phyloP scores from a whole-genome alignment of 2,888 invertebrate species.

The Notodonta ziczac region DNA sequence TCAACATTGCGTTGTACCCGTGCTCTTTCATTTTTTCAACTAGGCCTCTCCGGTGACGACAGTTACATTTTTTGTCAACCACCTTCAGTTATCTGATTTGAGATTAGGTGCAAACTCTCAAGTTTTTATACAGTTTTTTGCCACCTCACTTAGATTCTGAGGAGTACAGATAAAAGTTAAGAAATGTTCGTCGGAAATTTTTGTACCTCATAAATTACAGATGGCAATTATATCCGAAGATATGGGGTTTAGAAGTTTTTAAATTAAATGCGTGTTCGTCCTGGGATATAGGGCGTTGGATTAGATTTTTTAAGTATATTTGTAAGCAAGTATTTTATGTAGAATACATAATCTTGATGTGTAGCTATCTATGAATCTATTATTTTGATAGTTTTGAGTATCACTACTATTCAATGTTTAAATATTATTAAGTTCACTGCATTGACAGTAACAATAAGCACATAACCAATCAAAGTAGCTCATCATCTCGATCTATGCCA shows the following conservation, averaged over 20 bases:
- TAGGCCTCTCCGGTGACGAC: conserved; percentile 42
- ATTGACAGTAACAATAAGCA: too few species aligned
- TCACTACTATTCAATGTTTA: too few species aligned
- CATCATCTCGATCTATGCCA: too few species aligned
- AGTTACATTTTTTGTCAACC: conserved; percentile 60
- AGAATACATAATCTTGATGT: too few species aligned
- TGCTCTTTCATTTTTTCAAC: conserved; percentile 39
- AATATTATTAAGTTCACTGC: too few species aligned
- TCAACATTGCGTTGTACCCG: conserved; percentile 34
- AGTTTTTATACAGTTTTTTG: conserved; percentile 52
- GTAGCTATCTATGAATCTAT: too few species aligned
- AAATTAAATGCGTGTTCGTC: conserved; percentile 31
- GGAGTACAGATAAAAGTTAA: conserved; percentile 49
- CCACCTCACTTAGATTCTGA: conserved; percentile 49
- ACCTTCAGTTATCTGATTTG: conserved; percentile 65
- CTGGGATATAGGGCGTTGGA: conserved; percentile 25
- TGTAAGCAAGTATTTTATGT: too few species aligned
- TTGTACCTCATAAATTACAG: conserved; percentile 39
- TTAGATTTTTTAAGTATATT: conserved; percentile 29
- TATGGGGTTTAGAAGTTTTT: conserved; percentile 38
- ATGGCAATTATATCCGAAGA: conserved; percentile 43
- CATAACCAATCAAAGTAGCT: too few species aligned
- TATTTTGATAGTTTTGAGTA: too few species aligned
- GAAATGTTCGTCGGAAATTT: conserved; percentile 41
- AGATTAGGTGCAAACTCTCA: conserved; percentile 71